phyloP scores from a whole-genome alignment of 35 echinoderm and acorn worm species.

The Nesometra sesokonis region DNA sequence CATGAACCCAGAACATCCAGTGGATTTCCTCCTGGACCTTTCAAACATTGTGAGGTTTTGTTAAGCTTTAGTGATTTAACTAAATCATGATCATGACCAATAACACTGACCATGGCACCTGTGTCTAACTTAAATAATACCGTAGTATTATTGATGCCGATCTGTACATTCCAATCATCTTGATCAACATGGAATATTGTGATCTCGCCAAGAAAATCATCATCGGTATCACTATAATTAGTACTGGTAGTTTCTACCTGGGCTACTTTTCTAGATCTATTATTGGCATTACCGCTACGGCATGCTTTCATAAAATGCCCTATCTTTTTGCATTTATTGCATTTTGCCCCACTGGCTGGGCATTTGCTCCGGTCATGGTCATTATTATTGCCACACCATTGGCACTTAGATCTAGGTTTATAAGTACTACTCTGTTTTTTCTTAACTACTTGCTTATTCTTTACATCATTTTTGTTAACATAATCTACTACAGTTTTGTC shows the following conservation, averaged over 20 bases:
- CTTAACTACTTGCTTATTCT: background rate
- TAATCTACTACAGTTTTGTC: background rate
- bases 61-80: background rate
- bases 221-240: background rate
- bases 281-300: background rate
- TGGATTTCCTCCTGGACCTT: background rate
- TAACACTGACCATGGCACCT: slow-evolving; percentile 12
- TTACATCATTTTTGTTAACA: background rate
- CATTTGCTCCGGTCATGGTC: background rate
- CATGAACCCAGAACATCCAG: background rate
- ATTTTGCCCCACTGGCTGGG: background rate
- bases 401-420: too few relatives aligned
- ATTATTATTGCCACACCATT: background rate
- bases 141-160: background rate
- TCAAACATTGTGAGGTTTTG: background rate
- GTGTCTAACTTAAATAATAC: slow-evolving; percentile 18
- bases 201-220: slow-evolving; percentile 19
- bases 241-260: background rate
- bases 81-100: background rate
- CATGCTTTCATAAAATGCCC: background rate
- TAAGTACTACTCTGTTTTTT: background rate
- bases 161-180: slow-evolving; percentile 2
- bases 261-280: background rate
- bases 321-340: background rate
- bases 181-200: background rate